Conservation (phyloP, 2,113 vertebrate genomes). For the Alexandromys fortis region DNA sequence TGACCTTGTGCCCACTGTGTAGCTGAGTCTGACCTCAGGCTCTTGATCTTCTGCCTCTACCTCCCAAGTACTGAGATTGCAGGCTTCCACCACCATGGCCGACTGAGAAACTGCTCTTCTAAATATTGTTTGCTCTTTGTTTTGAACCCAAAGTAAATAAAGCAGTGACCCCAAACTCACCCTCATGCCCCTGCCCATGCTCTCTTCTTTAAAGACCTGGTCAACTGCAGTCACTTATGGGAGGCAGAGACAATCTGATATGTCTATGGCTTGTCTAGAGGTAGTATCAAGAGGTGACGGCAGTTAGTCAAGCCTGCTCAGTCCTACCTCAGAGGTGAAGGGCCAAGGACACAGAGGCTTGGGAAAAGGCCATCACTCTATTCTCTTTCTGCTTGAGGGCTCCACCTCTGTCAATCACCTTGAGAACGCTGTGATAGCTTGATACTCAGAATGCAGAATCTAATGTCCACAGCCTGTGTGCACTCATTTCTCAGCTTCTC, state of each 20-base stretch:
- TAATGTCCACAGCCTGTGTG: rapidly evolving
- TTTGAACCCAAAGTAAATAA: background rate
- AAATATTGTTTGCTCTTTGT: background rate
- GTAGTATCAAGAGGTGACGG: background rate
- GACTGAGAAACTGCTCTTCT: background rate
- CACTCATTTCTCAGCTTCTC: background rate
- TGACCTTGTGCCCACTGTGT: background rate
- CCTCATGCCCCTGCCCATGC: background rate
- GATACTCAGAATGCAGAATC: background rate
- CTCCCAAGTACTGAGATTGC: background rate
- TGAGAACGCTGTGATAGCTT: background rate
- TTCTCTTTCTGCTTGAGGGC: background rate
- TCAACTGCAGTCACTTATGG: background rate
- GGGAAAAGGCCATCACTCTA: background rate
- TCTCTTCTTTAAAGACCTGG: background rate
- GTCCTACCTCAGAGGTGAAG: background rate
- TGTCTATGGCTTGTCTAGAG: background rate
- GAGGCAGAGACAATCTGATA: background rate
- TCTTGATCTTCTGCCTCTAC: background rate
- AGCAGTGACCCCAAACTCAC: background rate
- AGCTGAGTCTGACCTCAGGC: background rate
- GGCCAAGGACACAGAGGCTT: background rate
- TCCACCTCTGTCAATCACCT: background rate
- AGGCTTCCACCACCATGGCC: background rate
- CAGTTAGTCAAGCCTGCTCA: background rate